Evolutionary conservation across 2,888 invertebrate species (phyloP).

Genomic region (Melikaiella ostensackeni): DNA sequence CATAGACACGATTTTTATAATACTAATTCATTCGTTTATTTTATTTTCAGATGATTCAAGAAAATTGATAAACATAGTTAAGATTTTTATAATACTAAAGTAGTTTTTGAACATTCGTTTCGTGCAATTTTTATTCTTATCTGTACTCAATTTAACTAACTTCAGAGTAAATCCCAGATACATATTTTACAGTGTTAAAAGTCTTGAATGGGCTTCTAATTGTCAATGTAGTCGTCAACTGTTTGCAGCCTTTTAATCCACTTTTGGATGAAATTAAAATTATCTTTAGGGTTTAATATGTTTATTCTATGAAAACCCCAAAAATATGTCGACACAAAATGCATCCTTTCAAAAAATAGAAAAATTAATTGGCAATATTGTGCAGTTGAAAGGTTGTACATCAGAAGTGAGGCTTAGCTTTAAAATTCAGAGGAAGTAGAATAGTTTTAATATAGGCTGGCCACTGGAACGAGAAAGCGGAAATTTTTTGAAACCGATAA

Average conservation of each 20-base stretch:
- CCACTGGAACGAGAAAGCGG: background rate
- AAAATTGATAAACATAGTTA: too few relatives aligned
- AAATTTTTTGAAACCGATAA: background rate
- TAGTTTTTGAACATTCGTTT: constrained; percentile 16
- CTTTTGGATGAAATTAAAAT: too few relatives aligned
- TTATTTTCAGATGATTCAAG: background rate
- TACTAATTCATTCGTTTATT: background rate
- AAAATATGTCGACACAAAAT: too few relatives aligned
- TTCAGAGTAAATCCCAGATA: too few relatives aligned
- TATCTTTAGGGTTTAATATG: too few relatives aligned
- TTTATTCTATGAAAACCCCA: too few relatives aligned
- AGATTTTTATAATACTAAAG: background rate
- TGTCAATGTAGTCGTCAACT: too few relatives aligned
- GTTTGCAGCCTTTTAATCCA: too few relatives aligned
- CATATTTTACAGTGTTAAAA: too few relatives aligned
- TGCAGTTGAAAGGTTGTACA: constrained; percentile 14
- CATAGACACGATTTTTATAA: too few relatives aligned
- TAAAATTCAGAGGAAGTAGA: background rate
- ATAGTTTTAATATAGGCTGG: background rate
- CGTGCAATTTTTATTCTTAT: background rate
- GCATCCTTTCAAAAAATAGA: background rate
- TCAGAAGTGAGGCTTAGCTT: constrained; percentile 5
- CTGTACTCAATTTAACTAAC: background rate
- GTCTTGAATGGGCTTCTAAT: too few relatives aligned
- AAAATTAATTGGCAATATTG: background rate